Conservation (phyloP, 53 echinoderm and acorn worm genomes). For the Temnopleurus reevesii region DNA sequence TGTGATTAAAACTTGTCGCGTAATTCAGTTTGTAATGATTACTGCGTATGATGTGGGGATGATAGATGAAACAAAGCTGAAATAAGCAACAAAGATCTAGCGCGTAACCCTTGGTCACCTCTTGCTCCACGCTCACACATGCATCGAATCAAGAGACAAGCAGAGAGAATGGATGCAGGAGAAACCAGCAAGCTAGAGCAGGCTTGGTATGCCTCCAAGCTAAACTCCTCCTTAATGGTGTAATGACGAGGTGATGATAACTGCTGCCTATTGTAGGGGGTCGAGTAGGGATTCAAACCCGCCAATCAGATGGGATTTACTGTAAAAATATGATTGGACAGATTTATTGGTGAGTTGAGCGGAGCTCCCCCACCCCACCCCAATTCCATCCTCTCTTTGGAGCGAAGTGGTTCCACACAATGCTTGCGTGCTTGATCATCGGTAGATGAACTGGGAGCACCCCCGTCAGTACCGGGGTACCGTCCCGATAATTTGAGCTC, state of each 20-base stretch:
- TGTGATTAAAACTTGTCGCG: conserved; percentile 57
- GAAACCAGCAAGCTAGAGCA: neutral
- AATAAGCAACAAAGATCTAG: conserved; percentile 29
- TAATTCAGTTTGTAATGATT: conserved; percentile 57
- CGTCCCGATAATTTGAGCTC: neutral
- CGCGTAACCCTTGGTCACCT: conserved; percentile 53
- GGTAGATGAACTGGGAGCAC: neutral
- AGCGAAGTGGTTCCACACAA: conserved; percentile 10
- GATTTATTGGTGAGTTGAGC: conserved; percentile 29
- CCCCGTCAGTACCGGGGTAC: conserved; percentile 18
- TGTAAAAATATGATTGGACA: conserved; percentile 61
- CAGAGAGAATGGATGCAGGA: neutral
- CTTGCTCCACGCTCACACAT: conserved; percentile 46
- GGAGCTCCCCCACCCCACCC: neutral
- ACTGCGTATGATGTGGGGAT: conserved; percentile 40
- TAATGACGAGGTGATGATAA: conserved; percentile 61
- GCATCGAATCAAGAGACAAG: conserved; percentile 21
- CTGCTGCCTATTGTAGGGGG: conserved; percentile 52
- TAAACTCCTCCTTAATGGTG: conserved; percentile 48
- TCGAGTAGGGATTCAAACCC: conserved; percentile 28
- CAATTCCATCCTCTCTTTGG: too few species aligned
- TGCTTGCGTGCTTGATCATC: neutral
- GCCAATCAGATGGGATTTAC: conserved; percentile 54
- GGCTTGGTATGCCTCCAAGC: conserved; percentile 24
- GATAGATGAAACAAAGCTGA: conserved; percentile 46